Base-by-base conservation (phyloP, 2,888 invertebrate species). In the Horisme vitalbata region DNA sequence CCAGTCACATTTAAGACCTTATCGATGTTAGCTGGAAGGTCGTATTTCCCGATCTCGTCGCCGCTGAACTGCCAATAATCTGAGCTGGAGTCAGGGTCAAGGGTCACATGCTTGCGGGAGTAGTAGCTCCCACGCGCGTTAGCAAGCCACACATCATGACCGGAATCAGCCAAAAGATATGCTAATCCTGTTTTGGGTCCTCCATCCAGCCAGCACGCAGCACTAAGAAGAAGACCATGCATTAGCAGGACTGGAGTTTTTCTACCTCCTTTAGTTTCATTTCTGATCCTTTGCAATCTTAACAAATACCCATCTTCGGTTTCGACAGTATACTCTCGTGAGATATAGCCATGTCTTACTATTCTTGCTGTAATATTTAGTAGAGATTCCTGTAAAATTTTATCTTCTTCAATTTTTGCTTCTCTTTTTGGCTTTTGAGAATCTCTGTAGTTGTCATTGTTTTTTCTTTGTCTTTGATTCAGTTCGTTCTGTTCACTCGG, bases 21-120 rank as follows among this genome's bases (percentile, higher is more conserved):
- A 43, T 86, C 80, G 0, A 85, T 65, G 30, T 70, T 69, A 0
- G 95, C 93, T 1, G 97, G 96, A 1, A 97, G 63, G 72, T 98
- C 97, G 59, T 90, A 92, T 11, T 82, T 68, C 0, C 94, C 95
- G 65, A 96, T 95, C 68, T 96, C 93, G 66, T 96, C 94, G 86
- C 93, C 94, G 43, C 93, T 93, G 57, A 92, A 93, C 24, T 90
- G 65, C 93, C 93, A 93, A 65, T 85, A 93, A 24, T 79, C 65
- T 2, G 63, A 24, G 27, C 90, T 80, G 14, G 45, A 60, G 0
- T 61, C 65, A 0, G 85, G 73, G 33, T 81, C 49, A 62, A 85
- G 57, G 0, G 63, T 67, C 45, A 45, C 21, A 21, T 94, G 94
- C 4, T 68, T 77, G 23, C 81, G 74, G 3, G 90, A 87, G 65